Evolutionary conservation across 2,113 vertebrate species (phyloP).

Genomic region (Coregonus clupeaformis): DNA sequence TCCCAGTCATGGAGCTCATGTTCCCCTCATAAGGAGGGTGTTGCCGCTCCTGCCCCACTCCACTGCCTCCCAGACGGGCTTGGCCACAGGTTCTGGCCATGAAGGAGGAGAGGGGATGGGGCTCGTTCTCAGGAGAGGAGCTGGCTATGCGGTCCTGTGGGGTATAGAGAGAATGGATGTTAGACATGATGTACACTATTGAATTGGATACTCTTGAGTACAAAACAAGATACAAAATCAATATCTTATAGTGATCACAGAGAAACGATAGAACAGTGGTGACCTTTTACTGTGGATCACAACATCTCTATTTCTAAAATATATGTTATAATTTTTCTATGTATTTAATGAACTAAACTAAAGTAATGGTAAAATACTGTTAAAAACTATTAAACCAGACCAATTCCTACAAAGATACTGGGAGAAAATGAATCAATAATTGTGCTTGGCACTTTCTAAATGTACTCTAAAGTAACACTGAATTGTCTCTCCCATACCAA

Average conservation of each 20-base stretch:
- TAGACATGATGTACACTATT: background rate
- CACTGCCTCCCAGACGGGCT: background rate
- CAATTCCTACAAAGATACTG: too few relatives aligned
- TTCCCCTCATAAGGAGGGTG: constrained; percentile 29
- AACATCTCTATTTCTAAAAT: background rate
- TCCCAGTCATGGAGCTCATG: constrained; percentile 31
- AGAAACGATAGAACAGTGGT: too few relatives aligned
- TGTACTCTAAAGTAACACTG: background rate
- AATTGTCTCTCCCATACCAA: background rate
- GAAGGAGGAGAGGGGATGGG: constrained; percentile 23
- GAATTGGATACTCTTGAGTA: too few relatives aligned
- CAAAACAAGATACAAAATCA: too few relatives aligned
- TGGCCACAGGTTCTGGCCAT: constrained; percentile 35
- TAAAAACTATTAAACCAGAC: too few relatives aligned
- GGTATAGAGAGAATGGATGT: background rate
- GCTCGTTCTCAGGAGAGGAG: constrained; percentile 37
- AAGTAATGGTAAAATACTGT: too few relatives aligned
- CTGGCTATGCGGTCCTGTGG: constrained; percentile 44
- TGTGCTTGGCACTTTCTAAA: background rate
- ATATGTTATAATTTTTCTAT: background rate
- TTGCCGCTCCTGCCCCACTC: constrained; percentile 8
- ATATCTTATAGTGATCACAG: too few relatives aligned
- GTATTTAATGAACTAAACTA: too few relatives aligned
- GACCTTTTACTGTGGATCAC: background rate
- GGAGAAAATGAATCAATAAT: background rate